Conservation (phyloP, 2,113 vertebrate species). For the Lepus timidus region DNA sequence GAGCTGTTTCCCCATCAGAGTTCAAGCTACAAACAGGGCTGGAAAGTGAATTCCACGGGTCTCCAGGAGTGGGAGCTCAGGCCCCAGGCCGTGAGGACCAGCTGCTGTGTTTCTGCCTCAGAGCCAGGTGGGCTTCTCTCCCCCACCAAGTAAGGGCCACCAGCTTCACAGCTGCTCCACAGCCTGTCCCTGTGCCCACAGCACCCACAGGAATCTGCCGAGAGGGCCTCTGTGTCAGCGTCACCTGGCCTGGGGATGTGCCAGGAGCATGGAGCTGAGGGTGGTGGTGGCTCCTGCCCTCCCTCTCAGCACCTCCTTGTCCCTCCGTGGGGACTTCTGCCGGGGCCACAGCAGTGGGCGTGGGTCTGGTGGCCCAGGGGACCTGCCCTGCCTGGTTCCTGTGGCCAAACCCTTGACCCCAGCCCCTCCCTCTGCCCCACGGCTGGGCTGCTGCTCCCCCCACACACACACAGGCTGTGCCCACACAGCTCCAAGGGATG, state of each 20-base stretch:
- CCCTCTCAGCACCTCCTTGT: accelerated
- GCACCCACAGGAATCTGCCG: accelerated
- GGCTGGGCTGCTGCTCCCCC: accelerated
- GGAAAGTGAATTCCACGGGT: no score
- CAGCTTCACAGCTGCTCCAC: no score
- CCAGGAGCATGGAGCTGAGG: background rate
- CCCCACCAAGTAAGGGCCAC: background rate
- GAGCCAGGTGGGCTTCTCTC: accelerated
- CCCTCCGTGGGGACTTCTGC: background rate
- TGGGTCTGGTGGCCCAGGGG: background rate
- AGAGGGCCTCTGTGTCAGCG: no score
- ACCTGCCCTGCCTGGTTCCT: background rate
- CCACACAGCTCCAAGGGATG: background rate
- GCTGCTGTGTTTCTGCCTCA: background rate
- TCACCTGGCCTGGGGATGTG: no score
- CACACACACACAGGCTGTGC: background rate
- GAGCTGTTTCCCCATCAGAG: no score
- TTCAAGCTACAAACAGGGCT: no score
- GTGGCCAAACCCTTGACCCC: background rate
- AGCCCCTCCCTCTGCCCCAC: accelerated
- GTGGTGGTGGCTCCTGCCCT: no score
- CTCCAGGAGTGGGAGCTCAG: no score
- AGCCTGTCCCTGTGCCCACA: accelerated
- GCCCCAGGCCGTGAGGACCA: no score
- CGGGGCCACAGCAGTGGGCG: no score